phyloP scores from a whole-genome alignment of 2,113 vertebrate species.

The Felis chaus region DNA sequence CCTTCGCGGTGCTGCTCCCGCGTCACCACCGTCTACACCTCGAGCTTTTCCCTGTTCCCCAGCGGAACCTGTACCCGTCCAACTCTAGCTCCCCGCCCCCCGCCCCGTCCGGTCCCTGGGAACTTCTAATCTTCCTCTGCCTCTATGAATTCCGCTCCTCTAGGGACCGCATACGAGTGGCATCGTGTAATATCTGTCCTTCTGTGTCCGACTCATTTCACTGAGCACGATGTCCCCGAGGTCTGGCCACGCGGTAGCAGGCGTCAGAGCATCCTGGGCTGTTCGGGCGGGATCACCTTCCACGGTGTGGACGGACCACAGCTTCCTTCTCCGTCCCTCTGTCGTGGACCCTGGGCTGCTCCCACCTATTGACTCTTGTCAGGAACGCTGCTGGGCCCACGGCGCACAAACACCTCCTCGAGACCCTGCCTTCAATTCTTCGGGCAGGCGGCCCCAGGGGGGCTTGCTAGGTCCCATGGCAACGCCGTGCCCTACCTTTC shows the following conservation, averaged over 20 bases:
- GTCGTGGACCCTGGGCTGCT: fast-evolving
- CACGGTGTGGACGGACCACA: fast-evolving
- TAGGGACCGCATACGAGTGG: fast-evolving
- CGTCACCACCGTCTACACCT: fast-evolving
- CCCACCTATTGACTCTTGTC: fast-evolving
- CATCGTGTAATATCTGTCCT: fast-evolving
- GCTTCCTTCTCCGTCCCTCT: fast-evolving
- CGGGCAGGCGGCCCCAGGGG: fast-evolving
- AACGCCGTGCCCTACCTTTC: fast-evolving
- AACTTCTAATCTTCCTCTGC: fast-evolving
- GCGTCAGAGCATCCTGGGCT: fast-evolving
- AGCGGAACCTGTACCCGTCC: fast-evolving
- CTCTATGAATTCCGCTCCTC: fast-evolving
- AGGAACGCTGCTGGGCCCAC: fast-evolving
- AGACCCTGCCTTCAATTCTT: fast-evolving
- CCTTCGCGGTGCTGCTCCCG: fast-evolving
- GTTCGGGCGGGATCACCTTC: neutral
- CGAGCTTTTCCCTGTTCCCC: fast-evolving
- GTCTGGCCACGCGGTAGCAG: fast-evolving
- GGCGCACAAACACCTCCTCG: fast-evolving
- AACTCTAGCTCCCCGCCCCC: fast-evolving
- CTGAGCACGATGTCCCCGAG: fast-evolving
- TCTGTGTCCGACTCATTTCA: too few species aligned
- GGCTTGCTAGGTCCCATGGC: fast-evolving
- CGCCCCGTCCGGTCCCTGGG: fast-evolving